These are phyloP conservation scores for Arnoldichthys spilopterus DNA, from an alignment of 2,797 vertebrate species.

Conservation along the genomic window DNA sequence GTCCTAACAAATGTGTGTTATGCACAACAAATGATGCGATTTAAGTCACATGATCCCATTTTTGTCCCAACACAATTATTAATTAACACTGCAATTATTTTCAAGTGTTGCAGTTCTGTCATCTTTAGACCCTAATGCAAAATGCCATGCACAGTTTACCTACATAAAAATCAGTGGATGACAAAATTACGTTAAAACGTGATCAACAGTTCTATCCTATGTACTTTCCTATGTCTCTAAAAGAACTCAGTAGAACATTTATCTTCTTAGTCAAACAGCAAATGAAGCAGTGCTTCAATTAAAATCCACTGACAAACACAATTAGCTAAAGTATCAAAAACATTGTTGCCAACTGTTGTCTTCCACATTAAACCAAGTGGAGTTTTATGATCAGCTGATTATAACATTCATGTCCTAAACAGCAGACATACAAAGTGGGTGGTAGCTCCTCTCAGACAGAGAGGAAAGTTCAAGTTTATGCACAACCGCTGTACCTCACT, in stretches of 20 bases:
- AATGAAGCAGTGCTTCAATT: neutral
- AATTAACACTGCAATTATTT: no score
- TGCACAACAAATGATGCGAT: no score
- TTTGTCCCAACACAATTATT: no score
- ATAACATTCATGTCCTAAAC: conserved; percentile 34
- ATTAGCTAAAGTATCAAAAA: neutral
- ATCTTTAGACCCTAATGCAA: neutral
- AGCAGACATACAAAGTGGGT: conserved; percentile 17
- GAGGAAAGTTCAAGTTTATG: neutral
- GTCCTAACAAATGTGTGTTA: neutral
- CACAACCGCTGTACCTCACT: neutral
- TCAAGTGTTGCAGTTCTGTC: neutral
- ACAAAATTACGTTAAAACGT: neutral
- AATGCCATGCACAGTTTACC: neutral
- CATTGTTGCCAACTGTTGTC: neutral
- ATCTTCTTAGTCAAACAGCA: neutral
- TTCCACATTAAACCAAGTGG: neutral
- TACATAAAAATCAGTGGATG: neutral
- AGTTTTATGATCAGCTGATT: conserved; percentile 9
- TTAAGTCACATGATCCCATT: no score
- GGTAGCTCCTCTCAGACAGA: conserved; percentile 5
- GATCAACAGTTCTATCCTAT: no score
- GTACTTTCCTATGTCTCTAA: no score
- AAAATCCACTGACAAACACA: neutral
- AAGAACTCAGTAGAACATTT: neutral